Conservation (phyloP, 2,113 vertebrate species). For the Hoplias malabaricus region DNA sequence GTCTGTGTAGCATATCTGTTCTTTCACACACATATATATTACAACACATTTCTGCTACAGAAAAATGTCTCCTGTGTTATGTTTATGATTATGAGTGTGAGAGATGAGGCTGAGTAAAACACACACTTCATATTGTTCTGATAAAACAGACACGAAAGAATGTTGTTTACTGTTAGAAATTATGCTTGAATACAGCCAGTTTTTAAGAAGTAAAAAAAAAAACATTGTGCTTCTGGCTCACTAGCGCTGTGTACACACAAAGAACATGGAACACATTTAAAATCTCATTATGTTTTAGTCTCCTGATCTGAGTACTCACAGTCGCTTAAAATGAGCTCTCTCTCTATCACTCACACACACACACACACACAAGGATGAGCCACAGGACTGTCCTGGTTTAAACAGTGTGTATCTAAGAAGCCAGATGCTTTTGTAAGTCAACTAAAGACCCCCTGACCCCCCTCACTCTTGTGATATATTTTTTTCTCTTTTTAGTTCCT, state of each 20-base stretch:
- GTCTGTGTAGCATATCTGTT: too few relatives aligned
- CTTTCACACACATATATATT: too few relatives aligned
- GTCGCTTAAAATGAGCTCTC: not conserved
- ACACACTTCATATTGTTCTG: conserved; percentile 41
- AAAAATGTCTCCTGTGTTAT: not conserved
- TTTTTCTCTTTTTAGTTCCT: not conserved
- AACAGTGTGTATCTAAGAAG: not conserved
- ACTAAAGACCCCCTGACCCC: not conserved
- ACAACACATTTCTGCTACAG: too few relatives aligned
- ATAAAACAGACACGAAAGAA: conserved; percentile 43
- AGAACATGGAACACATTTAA: not conserved
- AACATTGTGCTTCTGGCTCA: not conserved
- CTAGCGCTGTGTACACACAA: too few relatives aligned
- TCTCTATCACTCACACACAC: too few relatives aligned
- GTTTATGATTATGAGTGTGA: not conserved
- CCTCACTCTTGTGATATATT: not conserved
- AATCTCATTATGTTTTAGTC: not conserved
- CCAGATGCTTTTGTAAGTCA: not conserved
- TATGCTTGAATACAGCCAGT: conserved; percentile 33
- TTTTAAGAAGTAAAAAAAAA: not conserved
- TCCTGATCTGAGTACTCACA: not conserved
- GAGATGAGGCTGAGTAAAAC: not conserved
- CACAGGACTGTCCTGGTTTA: not conserved
- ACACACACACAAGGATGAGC: not conserved
- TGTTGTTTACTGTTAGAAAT: conserved; percentile 46